These are phyloP conservation scores for Eupithecia subfuscata DNA, from an alignment of 2,888 invertebrate species.

Conservation along the genomic window DNA sequence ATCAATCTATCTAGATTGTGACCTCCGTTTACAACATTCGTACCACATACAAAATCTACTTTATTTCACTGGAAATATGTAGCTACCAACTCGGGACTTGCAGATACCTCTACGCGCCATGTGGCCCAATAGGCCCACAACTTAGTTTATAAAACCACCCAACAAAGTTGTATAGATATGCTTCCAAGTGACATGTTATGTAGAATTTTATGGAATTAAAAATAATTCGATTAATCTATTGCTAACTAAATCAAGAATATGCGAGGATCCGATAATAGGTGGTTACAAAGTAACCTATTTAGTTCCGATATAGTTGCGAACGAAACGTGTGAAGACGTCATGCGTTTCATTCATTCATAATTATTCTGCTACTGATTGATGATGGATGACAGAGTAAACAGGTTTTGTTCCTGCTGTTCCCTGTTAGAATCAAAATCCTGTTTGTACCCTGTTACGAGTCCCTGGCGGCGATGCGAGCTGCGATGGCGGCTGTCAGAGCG, in stretches of 20 bases:
- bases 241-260: neutral
- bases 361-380: neutral
- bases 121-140: neutral
- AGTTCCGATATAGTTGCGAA: neutral
- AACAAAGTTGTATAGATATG: neutral
- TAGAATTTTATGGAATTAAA: neutral
- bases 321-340: neutral
- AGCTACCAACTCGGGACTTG: neutral
- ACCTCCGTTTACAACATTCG: constrained; percentile 5
- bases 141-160: neutral
- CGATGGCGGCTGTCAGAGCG: constrained; percentile 90
- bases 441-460: constrained; percentile 9
- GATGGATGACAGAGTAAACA: neutral
- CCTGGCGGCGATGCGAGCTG: constrained; percentile 81
- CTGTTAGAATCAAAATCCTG: neutral
- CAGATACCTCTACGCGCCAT: neutral
- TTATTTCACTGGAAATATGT: constrained; percentile 8
- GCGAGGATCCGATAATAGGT: neutral
- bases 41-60: constrained; percentile 7
- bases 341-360: neutral
- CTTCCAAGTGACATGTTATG: neutral
- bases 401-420: neutral
- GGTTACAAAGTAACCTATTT: neutral
- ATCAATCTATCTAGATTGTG: constrained; percentile 42
- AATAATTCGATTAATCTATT: neutral